Evolutionary conservation across 1,140 invertebrate genomes (phyloP).

Genomic region (Dryas iulia): DNA sequence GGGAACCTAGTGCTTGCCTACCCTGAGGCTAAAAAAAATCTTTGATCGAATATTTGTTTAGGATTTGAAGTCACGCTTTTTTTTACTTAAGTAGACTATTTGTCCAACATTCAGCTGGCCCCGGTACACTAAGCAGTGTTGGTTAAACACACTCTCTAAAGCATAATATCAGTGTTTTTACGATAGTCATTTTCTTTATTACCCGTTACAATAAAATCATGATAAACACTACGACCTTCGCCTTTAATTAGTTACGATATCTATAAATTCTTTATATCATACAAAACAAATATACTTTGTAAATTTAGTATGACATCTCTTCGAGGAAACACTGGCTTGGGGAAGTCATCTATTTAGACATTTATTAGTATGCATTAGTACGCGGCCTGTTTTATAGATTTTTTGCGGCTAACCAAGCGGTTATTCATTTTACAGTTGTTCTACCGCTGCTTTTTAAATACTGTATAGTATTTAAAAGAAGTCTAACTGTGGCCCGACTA

Average conservation of each 20-base stretch:
- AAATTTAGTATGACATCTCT: neutral
- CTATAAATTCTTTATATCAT: neutral
- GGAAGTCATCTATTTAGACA: neutral
- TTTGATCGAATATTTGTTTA: no score
- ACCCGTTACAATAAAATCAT: neutral
- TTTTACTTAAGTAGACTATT: no score
- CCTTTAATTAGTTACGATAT: neutral
- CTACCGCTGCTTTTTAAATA: no score
- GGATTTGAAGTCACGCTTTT: no score
- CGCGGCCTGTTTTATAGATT: no score
- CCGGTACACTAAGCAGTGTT: neutral
- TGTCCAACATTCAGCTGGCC: no score
- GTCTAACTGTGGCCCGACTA: no score
- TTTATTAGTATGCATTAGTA: neutral
- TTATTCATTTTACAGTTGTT: no score
- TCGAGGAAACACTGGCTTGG: neutral
- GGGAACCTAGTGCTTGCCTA: no score
- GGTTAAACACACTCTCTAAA: neutral
- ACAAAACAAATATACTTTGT: neutral
- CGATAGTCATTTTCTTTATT: conserved; percentile 9
- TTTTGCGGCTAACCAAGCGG: no score
- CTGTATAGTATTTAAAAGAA: no score
- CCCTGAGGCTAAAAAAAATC: no score
- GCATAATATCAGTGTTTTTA: neutral
- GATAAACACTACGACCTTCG: neutral